Evolutionary conservation across 2,797 vertebrate species (phyloP), one percentile per base, ranked within the genome.

Genomic region (Falco concolor): DNA sequence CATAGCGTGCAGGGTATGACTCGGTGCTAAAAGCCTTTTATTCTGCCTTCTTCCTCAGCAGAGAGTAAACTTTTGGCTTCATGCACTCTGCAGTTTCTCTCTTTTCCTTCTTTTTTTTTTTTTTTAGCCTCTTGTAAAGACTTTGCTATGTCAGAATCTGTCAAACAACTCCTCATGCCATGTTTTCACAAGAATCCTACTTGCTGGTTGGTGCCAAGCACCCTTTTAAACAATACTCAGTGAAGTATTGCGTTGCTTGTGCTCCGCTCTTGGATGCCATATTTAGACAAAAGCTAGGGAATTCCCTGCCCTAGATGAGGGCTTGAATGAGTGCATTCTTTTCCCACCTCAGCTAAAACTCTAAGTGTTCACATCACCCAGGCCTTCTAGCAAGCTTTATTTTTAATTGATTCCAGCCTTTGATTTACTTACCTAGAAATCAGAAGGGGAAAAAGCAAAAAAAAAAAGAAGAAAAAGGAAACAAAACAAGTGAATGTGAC

Each of bases 251-350:
- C 92, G 0, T 8, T n/a, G 61, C 87, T 84, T 74, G 27, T 56
- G 54, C n/a, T 92, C 89, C 1, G 61, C 92, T 96, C 88, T 68
- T 3, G 17, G 91, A 69, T 90, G 96, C 98, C 98, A 97, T 98
- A 98, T 98, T 98, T 97, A 97, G 98, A 96, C 98, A 98, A 98
- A 97, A 98, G 97, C 96, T 13, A 74, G 98, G 98, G 97, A 97
- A 97, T 97, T 98, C 98, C 98, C 93, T 81, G 70, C 68, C 90
- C 84, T 56, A 9, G 30, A 79, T 27, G 57, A 94, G 36, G 34
- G 40, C 61, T 82, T 97, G 93, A 96, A 95, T 93, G 95, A 95
- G 70, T 4, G 18, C 5, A 24, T 75, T 75, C 89, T 84, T 90
- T 77, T 85, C 59, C 81, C 81, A 93, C 84, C 93, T 88, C 75